Base-by-base conservation (phyloP, 2,888 invertebrate species). In the Drosophila fungiperda region DNA sequence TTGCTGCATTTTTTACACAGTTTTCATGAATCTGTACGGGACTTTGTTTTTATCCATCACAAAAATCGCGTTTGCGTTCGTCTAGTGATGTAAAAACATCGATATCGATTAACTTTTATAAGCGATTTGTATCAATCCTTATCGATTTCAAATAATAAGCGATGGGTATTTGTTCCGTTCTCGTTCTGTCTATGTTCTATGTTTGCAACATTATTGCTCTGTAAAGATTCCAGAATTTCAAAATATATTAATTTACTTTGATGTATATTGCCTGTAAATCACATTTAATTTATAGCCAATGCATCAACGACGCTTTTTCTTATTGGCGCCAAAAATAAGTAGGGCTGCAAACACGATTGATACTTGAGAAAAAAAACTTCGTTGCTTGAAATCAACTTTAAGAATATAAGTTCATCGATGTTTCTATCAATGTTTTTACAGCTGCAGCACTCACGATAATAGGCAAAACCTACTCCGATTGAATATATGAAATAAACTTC, bases 1-100 rank as follows among this genome's bases (percentile, higher is more conserved):
- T 78, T 58, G 74, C 74, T 78, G 79, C 82, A 82, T 78, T 82
- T 82, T 82, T 79, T 79, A 82, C 73, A 82, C 66, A 79, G 80
- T 80, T 80, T 79, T 75, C 57, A 65, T 71, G 52, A 74, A 61
- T 71, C 85, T 73, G 40, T 74, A 83, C 87, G 88, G 87, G 79
- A 68, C 85, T 89, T 89, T 89, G 90, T 83, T 83, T 87, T 83
- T 89, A 87, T 80, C 87, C 82, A 83, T 83, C 87, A 80, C 82
- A 79, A 82, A 79, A 79, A 73, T 79, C 82, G 79, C 82, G 79
- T 73, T 83, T 66, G 58, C 73, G 78, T 82, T 78, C 78, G 57
- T 66, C 78, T 72, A 78, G 76, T 75, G 76, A 76, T 76, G 76
- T 66, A 65, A 75, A 78, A 75, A 55, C 66, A 75, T 74, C 77